These are phyloP conservation scores for Petrocephalus schoutedeni DNA, from an alignment of 2,797 vertebrate species.

Conservation along the genomic window DNA sequence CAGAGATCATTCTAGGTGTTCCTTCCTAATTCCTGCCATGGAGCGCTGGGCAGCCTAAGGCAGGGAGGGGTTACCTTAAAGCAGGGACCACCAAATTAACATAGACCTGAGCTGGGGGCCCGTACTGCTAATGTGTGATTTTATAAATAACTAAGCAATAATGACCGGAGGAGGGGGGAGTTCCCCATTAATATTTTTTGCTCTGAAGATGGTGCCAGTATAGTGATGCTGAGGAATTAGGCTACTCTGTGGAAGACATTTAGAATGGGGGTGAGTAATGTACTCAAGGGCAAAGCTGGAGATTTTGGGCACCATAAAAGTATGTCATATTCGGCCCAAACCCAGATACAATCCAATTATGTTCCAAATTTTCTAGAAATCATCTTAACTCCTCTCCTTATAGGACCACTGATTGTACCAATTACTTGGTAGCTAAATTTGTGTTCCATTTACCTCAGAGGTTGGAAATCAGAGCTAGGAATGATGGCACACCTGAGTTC, in stretches of 20 bases:
- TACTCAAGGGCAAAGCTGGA: not conserved
- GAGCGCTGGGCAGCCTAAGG: not conserved
- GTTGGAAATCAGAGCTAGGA: not conserved
- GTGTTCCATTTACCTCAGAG: not conserved
- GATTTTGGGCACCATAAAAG: not conserved
- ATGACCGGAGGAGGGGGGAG: not conserved
- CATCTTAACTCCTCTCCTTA: not conserved
- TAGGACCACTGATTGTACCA: not conserved
- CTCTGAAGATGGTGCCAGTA: not conserved
- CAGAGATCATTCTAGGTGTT: not conserved
- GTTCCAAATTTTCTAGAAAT: not conserved
- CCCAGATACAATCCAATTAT: not conserved
- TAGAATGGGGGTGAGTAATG: not conserved
- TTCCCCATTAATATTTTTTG: not conserved
- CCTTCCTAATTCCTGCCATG: not conserved
- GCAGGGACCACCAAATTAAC: not conserved
- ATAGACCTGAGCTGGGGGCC: not conserved
- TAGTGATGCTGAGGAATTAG: not conserved
- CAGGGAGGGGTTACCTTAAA: not conserved
- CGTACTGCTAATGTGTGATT: not conserved
- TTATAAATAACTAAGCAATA: not conserved
- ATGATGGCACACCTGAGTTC: not conserved
- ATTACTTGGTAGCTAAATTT: not conserved
- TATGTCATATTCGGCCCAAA: not conserved
- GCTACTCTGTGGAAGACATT: not conserved